These are phyloP conservation scores for Chrysocyon brachyurus DNA, from an alignment of 2,797 vertebrate species.

Conservation along the genomic window DNA sequence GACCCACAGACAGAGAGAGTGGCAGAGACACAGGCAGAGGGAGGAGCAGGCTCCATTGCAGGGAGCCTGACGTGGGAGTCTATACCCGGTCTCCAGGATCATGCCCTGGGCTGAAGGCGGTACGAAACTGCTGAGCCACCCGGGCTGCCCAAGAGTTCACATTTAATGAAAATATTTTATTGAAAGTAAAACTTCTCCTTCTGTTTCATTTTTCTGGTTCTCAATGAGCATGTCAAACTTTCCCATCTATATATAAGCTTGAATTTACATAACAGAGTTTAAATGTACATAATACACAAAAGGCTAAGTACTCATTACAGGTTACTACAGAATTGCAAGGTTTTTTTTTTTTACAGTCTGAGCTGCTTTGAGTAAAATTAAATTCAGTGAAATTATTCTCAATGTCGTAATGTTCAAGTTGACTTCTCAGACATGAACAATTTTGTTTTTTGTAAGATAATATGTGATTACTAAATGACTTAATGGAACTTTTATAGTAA, in stretches of 20 bases:
- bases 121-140: no score
- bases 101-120: no score
- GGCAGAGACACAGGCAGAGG: no score
- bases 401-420: background rate
- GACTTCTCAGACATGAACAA: background rate
- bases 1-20: no score
- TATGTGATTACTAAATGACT: background rate
- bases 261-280: conserved; percentile 12
- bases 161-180: conserved; percentile 55
- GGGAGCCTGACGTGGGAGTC: no score
- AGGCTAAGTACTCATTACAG: background rate
- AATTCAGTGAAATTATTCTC: conserved; percentile 19
- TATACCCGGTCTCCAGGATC: no score
- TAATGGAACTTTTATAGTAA: conserved; percentile 13
- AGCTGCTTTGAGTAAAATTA: conserved; percentile 23
- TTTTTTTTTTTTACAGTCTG: background rate
- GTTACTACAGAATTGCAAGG: conserved; percentile 33
- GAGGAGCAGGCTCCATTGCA: no score
- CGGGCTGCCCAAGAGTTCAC: background rate
- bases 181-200: conserved; percentile 10
- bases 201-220: background rate
- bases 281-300: conserved; percentile 14
- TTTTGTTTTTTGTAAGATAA: conserved; percentile 58
- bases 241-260: background rate
- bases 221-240: background rate